Evolutionary conservation across 2,113 vertebrate species (phyloP), one percentile per base, ranked within the genome.

Genomic region (Vimba vimba): DNA sequence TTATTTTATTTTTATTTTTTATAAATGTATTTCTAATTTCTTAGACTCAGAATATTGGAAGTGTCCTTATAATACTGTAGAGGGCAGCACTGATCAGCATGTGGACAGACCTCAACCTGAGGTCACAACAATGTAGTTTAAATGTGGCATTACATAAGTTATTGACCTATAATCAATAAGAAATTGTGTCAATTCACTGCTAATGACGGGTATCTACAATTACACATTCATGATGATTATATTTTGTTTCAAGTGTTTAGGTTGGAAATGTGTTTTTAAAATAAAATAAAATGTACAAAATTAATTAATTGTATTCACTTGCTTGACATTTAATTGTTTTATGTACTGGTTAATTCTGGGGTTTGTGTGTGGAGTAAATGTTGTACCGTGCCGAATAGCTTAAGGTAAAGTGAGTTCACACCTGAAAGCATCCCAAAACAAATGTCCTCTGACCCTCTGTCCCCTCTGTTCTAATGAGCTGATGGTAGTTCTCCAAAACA

Each of bases 121-220:
- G 52, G 25, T 71, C 15, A 10, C 10, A 9, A 2, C n/a, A 47
- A 33, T 5, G n/a, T 85, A 27, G 30, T 59, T 45, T 59, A 52
- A 19, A 19, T 73, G 27, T 6, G 17, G 66, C 19, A 15, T 74
- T 80, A 19, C 73, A 13, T 80, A 80, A 80, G n/a, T 6, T 43
- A 30, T 55, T 36, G 74, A 79, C 7, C 13, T 21, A 6, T 43
- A 25, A 50, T 75, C 19, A 17, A 75, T 55, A 76, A 27, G 6
- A 68, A 84, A 25, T 77, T 77, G 75, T 84, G 64, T 83, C 60
- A 78, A 13, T 71, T 57, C 43, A 57, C 2, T 27, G 19, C n/a
- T 17, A 47, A 86, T 25, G 23, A 77, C 13, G 27, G 47, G 30
- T 12, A 76, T 50, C 6, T 33, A n/a, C 47, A 17, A 7, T 87